phyloP scores from a whole-genome alignment of 2,888 invertebrate species.

The Amiota communis region DNA sequence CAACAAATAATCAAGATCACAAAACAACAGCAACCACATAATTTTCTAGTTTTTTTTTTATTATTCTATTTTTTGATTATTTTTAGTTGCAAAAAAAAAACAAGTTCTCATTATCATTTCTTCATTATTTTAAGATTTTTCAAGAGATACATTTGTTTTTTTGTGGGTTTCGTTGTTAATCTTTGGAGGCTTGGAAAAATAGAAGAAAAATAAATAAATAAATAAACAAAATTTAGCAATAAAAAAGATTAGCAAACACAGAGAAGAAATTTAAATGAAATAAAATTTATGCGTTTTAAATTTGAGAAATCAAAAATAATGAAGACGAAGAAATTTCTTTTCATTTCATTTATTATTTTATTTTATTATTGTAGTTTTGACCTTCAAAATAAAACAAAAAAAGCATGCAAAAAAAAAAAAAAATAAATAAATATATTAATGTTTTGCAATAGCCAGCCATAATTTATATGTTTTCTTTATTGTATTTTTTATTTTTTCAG shows the following conservation, averaged over 20 bases:
- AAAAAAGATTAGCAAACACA: slow-evolving; percentile 46
- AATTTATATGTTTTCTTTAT: too few relatives aligned
- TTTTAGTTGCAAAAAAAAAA: slow-evolving; percentile 3
- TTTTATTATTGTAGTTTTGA: neutral
- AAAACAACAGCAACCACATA: neutral
- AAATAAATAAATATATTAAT: too few relatives aligned
- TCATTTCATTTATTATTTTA: slow-evolving; percentile 17
- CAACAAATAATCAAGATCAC: slow-evolving; percentile 37
- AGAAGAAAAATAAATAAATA: neutral
- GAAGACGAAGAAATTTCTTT: slow-evolving; percentile 11
- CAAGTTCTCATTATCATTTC: neutral
- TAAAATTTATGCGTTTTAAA: slow-evolving; percentile 41
- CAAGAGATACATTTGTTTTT: neutral
- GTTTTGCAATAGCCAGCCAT: too few relatives aligned
- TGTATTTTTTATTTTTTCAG: too few relatives aligned
- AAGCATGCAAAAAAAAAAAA: too few relatives aligned
- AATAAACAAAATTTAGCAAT: slow-evolving; percentile 22
- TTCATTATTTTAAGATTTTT: neutral
- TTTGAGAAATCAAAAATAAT: neutral
- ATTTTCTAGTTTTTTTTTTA: slow-evolving; percentile 6
- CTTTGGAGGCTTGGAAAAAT: neutral
- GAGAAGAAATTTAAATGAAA: slow-evolving; percentile 66
- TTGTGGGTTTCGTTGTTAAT: neutral
- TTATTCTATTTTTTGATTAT: neutral
- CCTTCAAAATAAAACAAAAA: too few relatives aligned